phyloP scores from a whole-genome alignment of 2,888 invertebrate species.

The Leptopilina myrica region DNA sequence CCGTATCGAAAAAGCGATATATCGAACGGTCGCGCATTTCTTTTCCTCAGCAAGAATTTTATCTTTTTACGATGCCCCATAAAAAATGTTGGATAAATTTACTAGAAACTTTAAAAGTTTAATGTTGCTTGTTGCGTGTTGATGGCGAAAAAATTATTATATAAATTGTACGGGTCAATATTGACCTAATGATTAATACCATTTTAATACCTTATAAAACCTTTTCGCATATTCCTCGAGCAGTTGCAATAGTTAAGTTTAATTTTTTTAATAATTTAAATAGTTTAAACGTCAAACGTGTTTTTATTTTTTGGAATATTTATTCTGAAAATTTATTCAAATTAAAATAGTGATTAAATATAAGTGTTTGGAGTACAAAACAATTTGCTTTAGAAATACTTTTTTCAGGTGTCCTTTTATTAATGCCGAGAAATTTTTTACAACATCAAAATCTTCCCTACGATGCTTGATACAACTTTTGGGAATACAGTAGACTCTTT shows the following conservation, averaged over 20 bases:
- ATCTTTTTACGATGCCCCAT: background rate
- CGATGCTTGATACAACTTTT: background rate
- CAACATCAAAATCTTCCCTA: background rate
- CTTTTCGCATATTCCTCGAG: background rate
- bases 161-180: background rate
- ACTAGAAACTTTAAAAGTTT: slow-evolving; percentile 15
- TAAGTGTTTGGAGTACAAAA: no score
- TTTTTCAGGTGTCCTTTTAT: no score
- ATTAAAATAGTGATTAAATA: no score
- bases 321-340: no score
- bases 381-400: no score
- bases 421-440: no score
- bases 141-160: slow-evolving; percentile 1
- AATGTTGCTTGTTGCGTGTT: background rate
- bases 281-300: no score
- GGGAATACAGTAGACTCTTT: background rate
- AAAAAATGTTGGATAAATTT: slow-evolving; percentile 1
- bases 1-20: slow-evolving; percentile 56
- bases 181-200: background rate
- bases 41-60: slow-evolving; percentile 17
- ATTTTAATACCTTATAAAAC: no score
- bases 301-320: no score
- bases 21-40: slow-evolving; percentile 56
- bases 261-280: no score
- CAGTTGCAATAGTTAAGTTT: background rate